phyloP scores from a whole-genome alignment of 2,113 vertebrate species.

The Scolopax mira region DNA sequence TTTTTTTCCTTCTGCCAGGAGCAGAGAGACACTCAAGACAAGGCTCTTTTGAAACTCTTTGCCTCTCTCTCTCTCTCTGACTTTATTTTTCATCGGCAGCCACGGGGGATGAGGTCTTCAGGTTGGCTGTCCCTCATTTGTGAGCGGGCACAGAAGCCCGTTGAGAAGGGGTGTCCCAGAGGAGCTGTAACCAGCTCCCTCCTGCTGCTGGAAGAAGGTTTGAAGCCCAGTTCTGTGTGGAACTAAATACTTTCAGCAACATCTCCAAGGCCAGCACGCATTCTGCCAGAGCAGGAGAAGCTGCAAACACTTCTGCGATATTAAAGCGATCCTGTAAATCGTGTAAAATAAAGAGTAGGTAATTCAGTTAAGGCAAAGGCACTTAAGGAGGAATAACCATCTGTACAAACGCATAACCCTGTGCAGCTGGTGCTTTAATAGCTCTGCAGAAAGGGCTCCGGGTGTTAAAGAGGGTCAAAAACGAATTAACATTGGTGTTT shows the following conservation, averaged over 20 bases:
- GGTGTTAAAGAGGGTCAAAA: background rate
- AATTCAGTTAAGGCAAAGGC: background rate
- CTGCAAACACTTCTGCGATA: background rate
- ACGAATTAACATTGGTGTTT: background rate
- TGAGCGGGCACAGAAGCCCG: too few relatives aligned
- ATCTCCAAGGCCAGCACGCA: background rate
- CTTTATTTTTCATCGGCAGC: background rate
- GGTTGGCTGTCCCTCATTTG: background rate
- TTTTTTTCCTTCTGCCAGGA: rapidly evolving
- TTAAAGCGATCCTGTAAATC: background rate
- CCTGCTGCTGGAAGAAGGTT: background rate
- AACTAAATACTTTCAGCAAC: background rate
- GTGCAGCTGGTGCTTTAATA: background rate
- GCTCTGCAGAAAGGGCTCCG: background rate
- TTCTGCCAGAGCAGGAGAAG: background rate
- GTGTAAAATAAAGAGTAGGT: background rate
- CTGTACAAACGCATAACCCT: background rate
- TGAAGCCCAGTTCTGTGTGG: background rate
- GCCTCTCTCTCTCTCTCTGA: background rate
- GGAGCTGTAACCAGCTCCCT: background rate
- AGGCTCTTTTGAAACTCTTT: background rate
- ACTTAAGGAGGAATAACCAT: background rate
- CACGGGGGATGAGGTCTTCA: rapidly evolving
- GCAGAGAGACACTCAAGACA: background rate
- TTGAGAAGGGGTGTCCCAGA: background rate